These are phyloP conservation scores for Patagioenas fasciata DNA, from an alignment of 2,113 vertebrate genomes.

Conservation along the genomic window DNA sequence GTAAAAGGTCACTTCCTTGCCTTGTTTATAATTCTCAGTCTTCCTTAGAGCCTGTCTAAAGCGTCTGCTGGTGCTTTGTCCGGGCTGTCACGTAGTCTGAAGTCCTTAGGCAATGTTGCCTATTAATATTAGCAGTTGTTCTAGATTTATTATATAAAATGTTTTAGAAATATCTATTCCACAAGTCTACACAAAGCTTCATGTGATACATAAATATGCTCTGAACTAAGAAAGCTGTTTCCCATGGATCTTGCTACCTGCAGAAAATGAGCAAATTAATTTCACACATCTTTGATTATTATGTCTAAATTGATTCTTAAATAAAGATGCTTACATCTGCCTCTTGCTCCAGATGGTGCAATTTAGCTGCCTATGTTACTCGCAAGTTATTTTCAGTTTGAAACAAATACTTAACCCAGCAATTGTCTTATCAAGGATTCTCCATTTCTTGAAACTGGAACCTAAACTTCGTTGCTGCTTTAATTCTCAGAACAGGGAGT, in stretches of 20 bases:
- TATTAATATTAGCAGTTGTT: constrained; percentile 26
- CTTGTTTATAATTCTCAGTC: background rate
- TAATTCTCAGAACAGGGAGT: constrained; percentile 63
- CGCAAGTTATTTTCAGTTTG: constrained; percentile 61
- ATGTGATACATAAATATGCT: background rate
- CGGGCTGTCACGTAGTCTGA: background rate
- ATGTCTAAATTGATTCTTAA: constrained; percentile 74
- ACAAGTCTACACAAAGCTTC: background rate
- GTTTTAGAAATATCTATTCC: constrained; percentile 13
- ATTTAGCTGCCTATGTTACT: constrained; percentile 74
- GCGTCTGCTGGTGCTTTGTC: background rate
- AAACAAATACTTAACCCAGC: constrained; percentile 69
- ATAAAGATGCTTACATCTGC: constrained; percentile 69
- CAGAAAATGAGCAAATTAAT: constrained; percentile 59
- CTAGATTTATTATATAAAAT: constrained; percentile 19
- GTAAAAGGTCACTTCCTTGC: background rate
- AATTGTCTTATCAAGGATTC: constrained; percentile 65
- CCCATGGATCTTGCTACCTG: constrained; percentile 26
- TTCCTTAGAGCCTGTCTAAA: background rate
- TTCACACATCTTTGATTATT: constrained; percentile 54
- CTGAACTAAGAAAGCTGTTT: constrained; percentile 37
- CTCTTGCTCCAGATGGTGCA: constrained; percentile 78
- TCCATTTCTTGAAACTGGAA: constrained; percentile 41
- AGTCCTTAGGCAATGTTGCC: background rate
- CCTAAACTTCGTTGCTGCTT: constrained; percentile 57